These are phyloP conservation scores for Simalia tracyae DNA, from an alignment of 2,797 vertebrate genomes.

Conservation along the genomic window DNA sequence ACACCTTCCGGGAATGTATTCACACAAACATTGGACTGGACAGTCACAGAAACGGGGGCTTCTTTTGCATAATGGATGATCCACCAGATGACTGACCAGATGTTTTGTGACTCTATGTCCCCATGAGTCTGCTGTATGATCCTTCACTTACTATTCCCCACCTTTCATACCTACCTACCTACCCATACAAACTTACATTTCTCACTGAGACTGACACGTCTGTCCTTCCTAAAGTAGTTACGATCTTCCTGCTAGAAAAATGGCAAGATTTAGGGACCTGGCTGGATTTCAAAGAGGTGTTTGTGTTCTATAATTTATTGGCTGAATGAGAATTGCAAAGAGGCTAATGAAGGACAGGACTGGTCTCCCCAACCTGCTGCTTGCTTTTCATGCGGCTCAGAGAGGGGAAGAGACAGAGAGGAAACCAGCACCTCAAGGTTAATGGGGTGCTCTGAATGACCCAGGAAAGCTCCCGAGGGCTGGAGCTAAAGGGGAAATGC, in stretches of 20 bases:
- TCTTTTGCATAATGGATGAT: not conserved
- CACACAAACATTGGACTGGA: not conserved
- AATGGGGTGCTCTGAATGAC: not conserved
- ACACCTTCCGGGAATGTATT: not conserved
- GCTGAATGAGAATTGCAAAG: conserved; percentile 44
- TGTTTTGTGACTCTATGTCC: not conserved
- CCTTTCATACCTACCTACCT: not conserved
- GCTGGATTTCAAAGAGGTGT: conserved; percentile 43
- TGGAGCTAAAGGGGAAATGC: not conserved
- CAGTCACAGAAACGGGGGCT: not conserved
- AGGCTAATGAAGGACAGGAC: not conserved
- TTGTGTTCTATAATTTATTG: conserved; percentile 51
- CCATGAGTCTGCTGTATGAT: not conserved
- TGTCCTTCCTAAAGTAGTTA: conserved; percentile 5
- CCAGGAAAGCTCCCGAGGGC: accelerated
- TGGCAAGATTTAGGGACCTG: conserved; percentile 47
- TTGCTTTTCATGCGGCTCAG: not conserved
- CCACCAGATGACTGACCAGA: not conserved
- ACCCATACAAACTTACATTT: too few relatives aligned
- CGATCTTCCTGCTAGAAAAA: conserved; percentile 22
- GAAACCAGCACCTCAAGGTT: not conserved
- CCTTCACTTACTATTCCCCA: not conserved
- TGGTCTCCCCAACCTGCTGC: not conserved
- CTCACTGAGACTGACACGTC: not conserved
- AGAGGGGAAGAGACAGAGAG: not conserved